Base-by-base conservation (phyloP, 2,888 invertebrate species). In the Petrophora chlorosata region DNA sequence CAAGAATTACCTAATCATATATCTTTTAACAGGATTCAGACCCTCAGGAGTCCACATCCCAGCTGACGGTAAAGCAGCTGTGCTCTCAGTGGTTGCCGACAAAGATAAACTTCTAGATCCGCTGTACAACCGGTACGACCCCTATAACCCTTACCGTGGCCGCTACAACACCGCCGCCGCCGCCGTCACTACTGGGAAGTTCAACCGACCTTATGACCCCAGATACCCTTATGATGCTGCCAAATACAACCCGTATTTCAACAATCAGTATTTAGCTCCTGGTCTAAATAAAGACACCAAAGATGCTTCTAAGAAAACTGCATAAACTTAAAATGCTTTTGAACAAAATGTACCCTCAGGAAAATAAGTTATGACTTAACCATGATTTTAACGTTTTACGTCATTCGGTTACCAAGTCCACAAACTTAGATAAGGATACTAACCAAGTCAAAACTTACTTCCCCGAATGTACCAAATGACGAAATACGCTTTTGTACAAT, bases 11-110 rank as follows among this genome's bases (percentile, higher is more conserved):
- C 4, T 8, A 15, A 30, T 9, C 22, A 8, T 25, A 8, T 13
- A n/a, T 36, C 4, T 28, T 41, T 28, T 47, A 29, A n/a, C 70
- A 89, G 90, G 89, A 39, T 94, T 93, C 78, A 90, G 92, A 59
- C 92, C 94, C 22, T 89, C 92, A 53, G 93, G 93, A n/a, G 91
- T 92, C 4, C 94, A 94, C 67, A 81, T 94, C 36, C 92, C 94
- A 10, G 92, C 92, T 73, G 91, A 70, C 85, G 93, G 70, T 74
- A 93, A 71, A 85, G 91, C 56, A 75, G 88, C 57, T 70, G 77
- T 68, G 77, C 91, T 62, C 80, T 87, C 65, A 70, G 85, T 55
- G 1, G 49, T 57, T 15, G 66, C 71, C 73, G 79, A 67, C 44
- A 61, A 65, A 14, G 70, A 61, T 9, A 71, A 65, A 44, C 45